Base-by-base conservation (phyloP, 2,888 invertebrate species). In the Alentia gelatinosa region DNA sequence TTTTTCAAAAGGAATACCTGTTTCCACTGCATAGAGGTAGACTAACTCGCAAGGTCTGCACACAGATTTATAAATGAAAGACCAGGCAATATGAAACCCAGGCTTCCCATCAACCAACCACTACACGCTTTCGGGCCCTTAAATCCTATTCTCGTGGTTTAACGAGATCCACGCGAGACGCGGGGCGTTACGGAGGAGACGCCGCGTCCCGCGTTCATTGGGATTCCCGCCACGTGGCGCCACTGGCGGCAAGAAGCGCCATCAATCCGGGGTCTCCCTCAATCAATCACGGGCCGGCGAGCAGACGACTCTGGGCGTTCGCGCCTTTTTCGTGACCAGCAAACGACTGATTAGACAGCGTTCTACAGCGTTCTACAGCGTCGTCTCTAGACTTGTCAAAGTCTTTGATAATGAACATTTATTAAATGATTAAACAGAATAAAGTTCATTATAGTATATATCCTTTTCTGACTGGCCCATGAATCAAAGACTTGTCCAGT, bases 311-410 rank as follows among this genome's bases (percentile, higher is more conserved):
- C 23, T 79, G 37, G 79, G 35, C 79, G 79, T 79, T 79, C 30
- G n/a, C 79, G 79, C 39, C 79, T 7, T 79, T 79, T 79, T 39
- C 79, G 79, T 79, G 79, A 79, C 79, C 79, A 79, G 79, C 79
- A 79, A 79, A 79, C 35, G 79, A 5, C 79, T 12, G 79, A 33
- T 35, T 35, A 35, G 35, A 26, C 74, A 74, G 33, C 3, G 74
- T 42, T 7, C 9, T 56, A 56, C 19, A 56, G n/a, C 23, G 56
- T 9, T n/a, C 12, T n/a, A 56, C 23, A 4, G 56, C 9, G 56
- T 56, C n/a, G 56, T 56, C 56, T 56, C n/a, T 19, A n/a, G n/a
- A n/a, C n/a, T n/a, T n/a, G n/a, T n/a, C n/a, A n/a, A n/a, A n/a
- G n/a, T n/a, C n/a, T n/a, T n/a, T n/a, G n/a, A n/a, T n/a, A n/a